Base-by-base conservation (phyloP, 2,888 invertebrate genomes). In the Eremobia ochroleuca region DNA sequence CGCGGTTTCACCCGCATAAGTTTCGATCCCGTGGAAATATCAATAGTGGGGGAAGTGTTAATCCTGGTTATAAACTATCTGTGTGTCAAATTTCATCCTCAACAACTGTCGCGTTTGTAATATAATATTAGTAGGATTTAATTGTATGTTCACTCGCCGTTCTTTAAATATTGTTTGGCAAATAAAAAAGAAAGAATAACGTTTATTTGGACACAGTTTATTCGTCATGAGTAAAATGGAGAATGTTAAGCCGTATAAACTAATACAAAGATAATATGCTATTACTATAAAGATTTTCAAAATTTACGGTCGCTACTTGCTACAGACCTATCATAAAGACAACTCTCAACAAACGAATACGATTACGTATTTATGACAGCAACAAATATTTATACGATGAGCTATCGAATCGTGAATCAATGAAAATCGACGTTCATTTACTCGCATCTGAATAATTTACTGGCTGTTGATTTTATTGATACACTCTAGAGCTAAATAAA, bases 311-410 rank as follows among this genome's bases (percentile, higher is more conserved):
- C 0, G 6, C 25, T n/a, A 13, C 21, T 25, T 25, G 15, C 6
- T 40, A 37, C 15, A 37, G 18, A 31, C 25, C 1, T 37, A 34
- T 25, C 71, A 37, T 66, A 58, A 58, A 77, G 11, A 40, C 40
- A 40, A 58, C 21, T 58, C 28, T 49, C 21, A 43, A 8, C 31
- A 66, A 85, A 52, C 34, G n/a, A 58, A 37, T 25, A 46, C 65
- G n/a, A 66, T 62, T 69, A 4, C 28, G 3, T 68, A 73, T 83
- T 82, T 82, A 83, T 64, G 77, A 73, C 37, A 40, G 46, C 71
- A 70, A 75, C 66, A 75, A 83, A 87, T 61, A 79, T 82, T 80
- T 83, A 87, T 85, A 46, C 46, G 73, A 74, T 55, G 66, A 73
- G 62, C 64, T 46, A 69, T 55, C 59, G 49, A 55, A 73, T 73